Evolutionary conservation across 2,113 vertebrate species (phyloP), one percentile per base, ranked within the genome.

Genomic region (Fregata magnificens): DNA sequence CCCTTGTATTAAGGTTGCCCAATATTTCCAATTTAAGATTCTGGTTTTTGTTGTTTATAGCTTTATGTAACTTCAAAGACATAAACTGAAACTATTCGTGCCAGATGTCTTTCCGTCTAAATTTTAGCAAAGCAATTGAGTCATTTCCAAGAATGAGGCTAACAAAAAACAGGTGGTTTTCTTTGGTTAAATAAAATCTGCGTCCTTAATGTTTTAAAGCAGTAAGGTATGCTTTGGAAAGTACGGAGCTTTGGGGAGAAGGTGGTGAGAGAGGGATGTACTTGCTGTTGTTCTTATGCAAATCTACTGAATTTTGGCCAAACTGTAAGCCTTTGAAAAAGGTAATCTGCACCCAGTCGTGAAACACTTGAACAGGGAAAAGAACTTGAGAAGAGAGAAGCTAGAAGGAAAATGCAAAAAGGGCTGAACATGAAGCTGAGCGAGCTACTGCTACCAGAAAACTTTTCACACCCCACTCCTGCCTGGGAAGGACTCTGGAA

Each of bases 401-500:
- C 24, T 26, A 26, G 49, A 70, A 15, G 18, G 32, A 34, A n/a
- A 67, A n/a, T 2, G 16, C 11, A 36, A 32, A 67, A n/a, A 81
- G 14, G 13, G 38, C 34, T 36, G n/a, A 66, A 49, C 7, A 19
- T 1, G 6, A 53, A 49, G 9, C 11, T 6, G 8, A 40, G 34
- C 13, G 22, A 47, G 24, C 7, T 11, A 10, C 24, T 8, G 21
- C 9, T 15, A 26, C 31, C 18, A 21, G 25, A 15, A 13, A 32
- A 17, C 29, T 18, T 4, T 10, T 17, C 13, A 6, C 7, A 2
- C 16, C 8, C 34, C 10, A 1, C 7, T 25, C 9, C 40, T 9
- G 16, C 2, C 3, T 3, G 14, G 25, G 21, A n/a, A n/a, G 10
- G 47, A 2, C 5, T 14, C 40, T 14, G n/a, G 6, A 20, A 17